A percentile compares a stretch with the other conserved stretches of the same genome.
Evolutionary conservation across 2,113 vertebrate genomes (phyloP).

Genomic region (Struthidea cinerea): DNA sequence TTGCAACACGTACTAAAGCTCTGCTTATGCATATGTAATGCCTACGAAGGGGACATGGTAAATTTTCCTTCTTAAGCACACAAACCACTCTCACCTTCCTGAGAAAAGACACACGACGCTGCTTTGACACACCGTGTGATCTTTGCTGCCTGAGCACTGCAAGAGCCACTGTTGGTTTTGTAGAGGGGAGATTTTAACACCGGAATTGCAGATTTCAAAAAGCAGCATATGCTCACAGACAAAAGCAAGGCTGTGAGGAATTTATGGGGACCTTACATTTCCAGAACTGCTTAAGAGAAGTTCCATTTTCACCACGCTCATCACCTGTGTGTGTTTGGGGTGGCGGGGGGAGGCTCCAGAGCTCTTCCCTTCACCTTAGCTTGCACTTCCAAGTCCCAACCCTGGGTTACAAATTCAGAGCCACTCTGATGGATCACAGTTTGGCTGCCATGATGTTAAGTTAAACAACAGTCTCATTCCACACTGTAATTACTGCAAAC

Average conservation of each 20-base stretch:
- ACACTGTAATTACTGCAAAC: background rate
- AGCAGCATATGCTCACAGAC: background rate
- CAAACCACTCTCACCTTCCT: background rate
- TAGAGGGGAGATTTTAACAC: background rate
- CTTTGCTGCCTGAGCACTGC: background rate
- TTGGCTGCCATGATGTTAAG: background rate
- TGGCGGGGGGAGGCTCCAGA: background rate
- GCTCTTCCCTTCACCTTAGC: background rate
- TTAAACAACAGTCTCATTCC: constrained; percentile 1
- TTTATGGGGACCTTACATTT: background rate
- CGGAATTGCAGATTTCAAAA: background rate
- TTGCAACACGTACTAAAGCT: background rate
- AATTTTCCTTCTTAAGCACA: background rate
- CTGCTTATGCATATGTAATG: background rate
- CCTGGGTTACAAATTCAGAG: background rate
- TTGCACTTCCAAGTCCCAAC: background rate
- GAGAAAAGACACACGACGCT: background rate
- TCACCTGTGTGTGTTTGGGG: background rate
- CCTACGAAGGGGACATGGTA: background rate
- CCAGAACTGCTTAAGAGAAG: background rate
- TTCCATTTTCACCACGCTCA: background rate
- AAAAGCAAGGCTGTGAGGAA: background rate
- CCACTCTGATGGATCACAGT: background rate
- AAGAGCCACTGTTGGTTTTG: background rate
- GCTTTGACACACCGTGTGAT: background rate